phyloP scores from a whole-genome alignment of 64 coral and sea anemone genomes.

The Hydrozoanthus tunicans region DNA sequence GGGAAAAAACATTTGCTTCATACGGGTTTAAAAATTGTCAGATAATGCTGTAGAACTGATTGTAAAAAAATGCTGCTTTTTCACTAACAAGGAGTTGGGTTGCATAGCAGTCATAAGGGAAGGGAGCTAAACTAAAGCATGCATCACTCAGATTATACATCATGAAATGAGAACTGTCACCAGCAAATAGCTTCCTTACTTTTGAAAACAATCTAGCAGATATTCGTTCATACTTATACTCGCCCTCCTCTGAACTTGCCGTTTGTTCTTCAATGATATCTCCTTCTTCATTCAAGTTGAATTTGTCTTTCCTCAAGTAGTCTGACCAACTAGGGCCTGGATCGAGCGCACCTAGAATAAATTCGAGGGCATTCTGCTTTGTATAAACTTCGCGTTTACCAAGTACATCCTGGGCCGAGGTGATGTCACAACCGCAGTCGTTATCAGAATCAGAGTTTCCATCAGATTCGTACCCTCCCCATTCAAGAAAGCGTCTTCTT shows the following conservation, averaged over 20 bases:
- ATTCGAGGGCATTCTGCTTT: not conserved
- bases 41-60: slow-evolving; percentile 6
- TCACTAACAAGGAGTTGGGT: slow-evolving; percentile 2
- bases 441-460: not conserved
- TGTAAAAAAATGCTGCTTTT: slow-evolving; percentile 36
- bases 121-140: slow-evolving; percentile 5
- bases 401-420: not conserved
- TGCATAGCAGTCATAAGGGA: slow-evolving; percentile 14
- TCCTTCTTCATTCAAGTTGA: slow-evolving; percentile 12
- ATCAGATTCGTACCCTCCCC: not conserved
- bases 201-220: not conserved
- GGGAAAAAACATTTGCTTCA: too few relatives aligned
- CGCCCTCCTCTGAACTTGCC: not conserved
- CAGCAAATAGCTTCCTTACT: slow-evolving; percentile 19
- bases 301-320: slow-evolving; percentile 4
- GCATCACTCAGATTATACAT: slow-evolving; percentile 1
- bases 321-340: not conserved
- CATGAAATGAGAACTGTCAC: slow-evolving; percentile 11
- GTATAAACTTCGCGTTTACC: not conserved
- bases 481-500: slow-evolving; percentile 14
- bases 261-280: slow-evolving; percentile 5
- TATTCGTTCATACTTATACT: not conserved
- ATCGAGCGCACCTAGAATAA: slow-evolving; percentile 11
- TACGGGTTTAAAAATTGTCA: not conserved
- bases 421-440: slow-evolving; percentile 10